Conservation (phyloP, 1,140 invertebrate species). For the Diorhabda carinulata region DNA sequence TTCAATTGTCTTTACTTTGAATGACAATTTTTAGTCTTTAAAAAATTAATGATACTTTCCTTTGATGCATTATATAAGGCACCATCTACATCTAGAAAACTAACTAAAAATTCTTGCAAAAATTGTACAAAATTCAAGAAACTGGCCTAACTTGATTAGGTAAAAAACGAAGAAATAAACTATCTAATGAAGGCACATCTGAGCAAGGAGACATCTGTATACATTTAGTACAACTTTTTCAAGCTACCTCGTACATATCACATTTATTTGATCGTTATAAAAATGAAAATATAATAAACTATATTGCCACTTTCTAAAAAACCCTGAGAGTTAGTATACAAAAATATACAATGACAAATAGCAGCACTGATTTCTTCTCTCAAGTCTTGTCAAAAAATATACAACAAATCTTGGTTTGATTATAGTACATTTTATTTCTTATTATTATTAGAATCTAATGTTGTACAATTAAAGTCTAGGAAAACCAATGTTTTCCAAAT, state of each 20-base stretch:
- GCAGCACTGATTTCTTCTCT: slow-evolving; percentile 12
- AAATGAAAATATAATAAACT: slow-evolving; percentile 17
- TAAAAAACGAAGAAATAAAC: slow-evolving; percentile 18
- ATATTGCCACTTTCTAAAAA: slow-evolving; percentile 36
- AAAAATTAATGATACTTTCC: too few relatives aligned
- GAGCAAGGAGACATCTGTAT: slow-evolving; percentile 37
- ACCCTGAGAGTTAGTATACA: slow-evolving; percentile 44
- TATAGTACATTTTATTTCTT: too few relatives aligned
- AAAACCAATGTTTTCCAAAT: too few relatives aligned
- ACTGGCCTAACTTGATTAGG: slow-evolving; percentile 17
- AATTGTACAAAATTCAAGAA: background rate
- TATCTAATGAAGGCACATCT: slow-evolving; percentile 39
- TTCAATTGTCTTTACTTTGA: too few relatives aligned
- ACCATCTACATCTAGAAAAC: too few relatives aligned
- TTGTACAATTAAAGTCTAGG: too few relatives aligned
- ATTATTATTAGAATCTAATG: too few relatives aligned
- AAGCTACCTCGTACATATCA: slow-evolving; percentile 38
- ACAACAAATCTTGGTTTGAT: background rate
- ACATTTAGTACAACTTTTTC: slow-evolving; percentile 31
- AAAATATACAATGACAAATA: slow-evolving; percentile 32
- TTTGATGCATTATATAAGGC: too few relatives aligned
- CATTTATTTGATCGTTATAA: slow-evolving; percentile 35
- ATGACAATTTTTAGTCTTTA: too few relatives aligned
- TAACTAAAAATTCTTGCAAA: too few relatives aligned
- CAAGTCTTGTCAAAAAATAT: slow-evolving; percentile 17